phyloP scores from a whole-genome alignment of 2,888 invertebrate species.

The Hirtodrosophila duncani region DNA sequence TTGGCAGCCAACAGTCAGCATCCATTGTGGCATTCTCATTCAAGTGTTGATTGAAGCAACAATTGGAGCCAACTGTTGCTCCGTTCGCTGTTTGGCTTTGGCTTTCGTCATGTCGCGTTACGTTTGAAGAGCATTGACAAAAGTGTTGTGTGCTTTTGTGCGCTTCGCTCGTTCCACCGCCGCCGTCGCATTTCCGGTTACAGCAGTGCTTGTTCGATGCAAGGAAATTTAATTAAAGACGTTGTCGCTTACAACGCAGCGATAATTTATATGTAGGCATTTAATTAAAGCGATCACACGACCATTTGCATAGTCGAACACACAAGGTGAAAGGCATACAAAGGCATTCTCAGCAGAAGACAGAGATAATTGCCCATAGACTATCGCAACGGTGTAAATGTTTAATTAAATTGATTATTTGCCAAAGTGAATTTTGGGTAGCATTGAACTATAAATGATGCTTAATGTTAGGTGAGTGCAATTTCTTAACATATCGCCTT shows the following conservation, averaged over 20 bases:
- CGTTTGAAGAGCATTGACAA: slow-evolving; percentile 34
- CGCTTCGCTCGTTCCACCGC: slow-evolving; percentile 34
- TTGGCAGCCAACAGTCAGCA: slow-evolving; percentile 9
- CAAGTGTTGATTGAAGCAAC: slow-evolving; percentile 62
- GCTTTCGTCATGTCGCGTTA: slow-evolving; percentile 42
- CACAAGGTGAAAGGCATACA: slow-evolving; percentile 10
- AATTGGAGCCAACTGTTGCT: slow-evolving; percentile 70
- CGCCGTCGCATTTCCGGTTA: not conserved
- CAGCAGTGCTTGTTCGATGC: not conserved
- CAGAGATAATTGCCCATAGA: slow-evolving; percentile 35
- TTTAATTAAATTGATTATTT: slow-evolving; percentile 50
- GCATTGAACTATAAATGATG: slow-evolving; percentile 16
- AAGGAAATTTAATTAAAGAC: slow-evolving; percentile 58
- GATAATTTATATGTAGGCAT: slow-evolving; percentile 59
- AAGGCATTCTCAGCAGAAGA: slow-evolving; percentile 25
- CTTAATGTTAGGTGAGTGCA: slow-evolving; percentile 7
- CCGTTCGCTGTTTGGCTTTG: slow-evolving; percentile 33
- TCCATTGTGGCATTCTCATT: slow-evolving; percentile 48
- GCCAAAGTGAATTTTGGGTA: slow-evolving; percentile 6
- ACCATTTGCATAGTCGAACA: slow-evolving; percentile 50
- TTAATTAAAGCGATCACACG: slow-evolving; percentile 63
- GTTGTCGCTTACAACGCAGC: slow-evolving; percentile 43
- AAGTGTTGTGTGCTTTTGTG: slow-evolving; percentile 59
- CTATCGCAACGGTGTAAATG: slow-evolving; percentile 26
- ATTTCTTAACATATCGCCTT: too few species aligned